Base-by-base conservation (phyloP, 2,888 invertebrate species). In the Nephrocerus scutellatus region DNA sequence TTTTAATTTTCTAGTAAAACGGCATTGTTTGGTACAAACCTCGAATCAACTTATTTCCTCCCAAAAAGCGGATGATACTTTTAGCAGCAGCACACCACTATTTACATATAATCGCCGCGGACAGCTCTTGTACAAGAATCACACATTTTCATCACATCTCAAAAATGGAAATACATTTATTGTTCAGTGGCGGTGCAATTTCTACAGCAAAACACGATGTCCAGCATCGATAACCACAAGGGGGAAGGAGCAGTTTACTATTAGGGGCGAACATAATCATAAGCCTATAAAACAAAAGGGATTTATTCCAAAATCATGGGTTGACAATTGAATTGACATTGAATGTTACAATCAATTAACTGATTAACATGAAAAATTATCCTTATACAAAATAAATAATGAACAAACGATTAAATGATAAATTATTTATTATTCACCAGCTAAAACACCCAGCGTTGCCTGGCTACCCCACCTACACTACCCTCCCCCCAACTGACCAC, bases 51-150 rank as follows among this genome's bases (percentile, higher is more conserved):
- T 32, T 32, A 10, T 14, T 18, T 30, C 21, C 13, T 32, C 18
- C 21, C 7, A 5, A 21, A 8, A 26, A 7, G 6, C 12, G 9
- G 9, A 9, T 16, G 19, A 19, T 35, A 9, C 19, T 25, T 18
- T 16, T 18, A 15, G 19, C 19, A 29, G 28, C 14, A 28, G 12
- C 4, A 5, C 14, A 10, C 22, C 42, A 8, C 42, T 36, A 15
- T 52, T 60, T 31, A 48, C 46, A n/a, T 68, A 68, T 40, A 67
- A 65, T 30, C 59, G 50, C 33, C 60, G 63, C 1, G 67, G 67
- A 0, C 60, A 64, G 28, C 49, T 68, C 33, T 54, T 68, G 4
- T 54, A 60, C 40, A 43, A 58, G 6, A 57, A 57, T n/a, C 51
- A 57, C 39, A 52, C 56, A 1, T 68, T 52, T 37, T 54, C 57